Percentiles rank a stretch among this genome's conserved stretches.
phyloP scores from a whole-genome alignment of 2,888 invertebrate species.

The Nyleta sp. region DNA sequence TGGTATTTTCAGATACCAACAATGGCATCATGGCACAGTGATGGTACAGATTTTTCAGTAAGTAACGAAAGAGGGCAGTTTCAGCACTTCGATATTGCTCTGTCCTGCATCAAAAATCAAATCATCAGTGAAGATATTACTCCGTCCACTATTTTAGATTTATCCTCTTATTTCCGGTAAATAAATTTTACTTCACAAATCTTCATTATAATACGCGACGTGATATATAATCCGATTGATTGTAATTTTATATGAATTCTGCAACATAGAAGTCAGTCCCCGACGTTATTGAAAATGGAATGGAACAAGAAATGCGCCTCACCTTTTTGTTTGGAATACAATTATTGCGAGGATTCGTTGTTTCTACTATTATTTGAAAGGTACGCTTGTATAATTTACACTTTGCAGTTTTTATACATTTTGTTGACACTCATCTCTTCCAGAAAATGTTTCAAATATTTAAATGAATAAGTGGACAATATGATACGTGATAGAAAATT shows the following conservation, averaged over 20 bases:
- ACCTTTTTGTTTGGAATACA: constrained; percentile 79
- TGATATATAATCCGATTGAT: not conserved
- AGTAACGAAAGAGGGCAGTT: constrained; percentile 89
- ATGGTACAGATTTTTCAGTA: constrained; percentile 87
- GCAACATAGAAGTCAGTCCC: constrained; percentile 83
- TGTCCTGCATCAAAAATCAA: constrained; percentile 87
- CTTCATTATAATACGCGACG: too few relatives aligned
- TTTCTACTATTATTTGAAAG: constrained; percentile 85
- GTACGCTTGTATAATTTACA: constrained; percentile 71
- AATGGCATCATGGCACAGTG: constrained; percentile 88
- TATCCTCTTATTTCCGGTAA: constrained; percentile 86
- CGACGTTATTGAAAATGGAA: constrained; percentile 84
- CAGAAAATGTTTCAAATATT: too few relatives aligned
- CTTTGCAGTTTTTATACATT: too few relatives aligned
- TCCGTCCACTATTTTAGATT: constrained; percentile 86
- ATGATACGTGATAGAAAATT: too few relatives aligned
- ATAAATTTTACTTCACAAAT: not conserved
- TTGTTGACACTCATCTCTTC: too few relatives aligned
- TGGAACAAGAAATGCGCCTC: constrained; percentile 85
- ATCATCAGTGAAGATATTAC: constrained; percentile 87
- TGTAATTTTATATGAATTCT: constrained; percentile 32
- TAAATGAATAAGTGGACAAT: too few relatives aligned
- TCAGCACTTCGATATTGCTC: constrained; percentile 89
- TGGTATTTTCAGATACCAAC: constrained; percentile 85
- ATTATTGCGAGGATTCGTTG: constrained; percentile 83